A percentile compares a stretch with the other conserved stretches of the same genome.
Evolutionary conservation across 2,888 invertebrate species (phyloP).

Genomic region (Xestobium rufovillosum): DNA sequence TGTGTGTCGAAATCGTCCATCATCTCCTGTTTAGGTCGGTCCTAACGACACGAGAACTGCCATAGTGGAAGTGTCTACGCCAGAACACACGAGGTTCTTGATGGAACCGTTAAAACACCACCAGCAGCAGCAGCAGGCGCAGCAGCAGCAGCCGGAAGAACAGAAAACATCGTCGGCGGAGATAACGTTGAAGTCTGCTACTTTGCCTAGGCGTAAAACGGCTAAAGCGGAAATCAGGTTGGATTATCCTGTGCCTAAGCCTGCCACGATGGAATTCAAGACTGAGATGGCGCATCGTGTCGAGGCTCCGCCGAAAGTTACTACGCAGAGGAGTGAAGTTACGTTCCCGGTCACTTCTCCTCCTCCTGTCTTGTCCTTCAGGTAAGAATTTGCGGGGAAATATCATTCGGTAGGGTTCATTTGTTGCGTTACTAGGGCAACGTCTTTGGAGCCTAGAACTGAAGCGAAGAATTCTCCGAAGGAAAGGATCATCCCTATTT

Average conservation of each 20-base stretch:
- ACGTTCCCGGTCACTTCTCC: slow-evolving; percentile 48
- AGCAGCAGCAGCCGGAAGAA: slow-evolving; percentile 30
- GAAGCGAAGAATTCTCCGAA: slow-evolving; percentile 39
- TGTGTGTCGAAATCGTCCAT: too few relatives aligned
- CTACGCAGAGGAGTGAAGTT: slow-evolving; percentile 50
- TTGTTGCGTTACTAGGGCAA: slow-evolving; percentile 40
- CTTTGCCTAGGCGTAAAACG: slow-evolving; percentile 57
- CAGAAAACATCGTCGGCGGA: slow-evolving; percentile 56
- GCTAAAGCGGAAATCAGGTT: slow-evolving; percentile 57
- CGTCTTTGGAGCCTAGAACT: slow-evolving; percentile 49
- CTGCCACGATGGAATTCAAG: slow-evolving; percentile 48
- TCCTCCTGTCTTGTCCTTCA: slow-evolving; percentile 12
- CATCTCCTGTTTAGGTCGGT: slow-evolving; percentile 35
- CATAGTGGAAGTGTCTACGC: slow-evolving; percentile 36
- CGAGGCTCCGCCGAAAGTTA: slow-evolving; percentile 38
- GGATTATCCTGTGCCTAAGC: slow-evolving; percentile 45
- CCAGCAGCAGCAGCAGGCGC: too few relatives aligned
- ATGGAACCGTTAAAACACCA: slow-evolving; percentile 22
- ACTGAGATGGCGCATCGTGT: slow-evolving; percentile 56
- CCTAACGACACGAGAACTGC: slow-evolving; percentile 40
- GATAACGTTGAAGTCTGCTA: slow-evolving; percentile 59
- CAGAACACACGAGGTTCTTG: slow-evolving; percentile 26
- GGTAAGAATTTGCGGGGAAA: neutral
- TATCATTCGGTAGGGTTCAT: neutral
- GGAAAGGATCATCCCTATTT: slow-evolving; percentile 63